These are phyloP conservation scores for Hydropsyche betteni DNA, from an alignment of 2,888 invertebrate species.

Conservation along the genomic window DNA sequence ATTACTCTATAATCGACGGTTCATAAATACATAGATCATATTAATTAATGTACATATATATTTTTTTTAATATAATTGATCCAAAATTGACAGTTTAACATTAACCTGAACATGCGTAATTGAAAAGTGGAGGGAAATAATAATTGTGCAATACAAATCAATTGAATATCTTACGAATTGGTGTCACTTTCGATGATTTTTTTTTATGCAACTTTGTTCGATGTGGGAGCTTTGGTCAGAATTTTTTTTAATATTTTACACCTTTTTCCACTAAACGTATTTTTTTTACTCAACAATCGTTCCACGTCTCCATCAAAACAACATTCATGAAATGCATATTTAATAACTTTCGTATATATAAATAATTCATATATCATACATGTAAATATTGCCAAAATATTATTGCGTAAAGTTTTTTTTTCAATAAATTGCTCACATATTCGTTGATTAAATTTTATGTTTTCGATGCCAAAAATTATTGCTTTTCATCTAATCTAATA, in stretches of 20 bases:
- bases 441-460: conserved; percentile 22
- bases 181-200: conserved; percentile 5
- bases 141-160: too few species aligned
- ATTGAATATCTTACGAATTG: neutral
- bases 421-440: neutral
- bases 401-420: conserved; percentile 15
- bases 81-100: conserved; percentile 35
- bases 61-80: conserved; percentile 30
- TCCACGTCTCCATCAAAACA: too few species aligned
- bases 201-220: conserved; percentile 2
- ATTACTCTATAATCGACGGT: conserved; percentile 26
- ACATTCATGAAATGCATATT: conserved; percentile 9
- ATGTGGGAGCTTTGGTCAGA: conserved; percentile 15
- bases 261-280: too few species aligned
- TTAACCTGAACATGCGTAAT: too few species aligned
- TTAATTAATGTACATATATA: too few species aligned
- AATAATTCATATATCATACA: too few species aligned
- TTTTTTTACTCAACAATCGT: too few species aligned
- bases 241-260: neutral
- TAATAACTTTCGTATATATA: neutral
- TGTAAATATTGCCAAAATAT: conserved; percentile 22
- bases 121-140: too few species aligned
- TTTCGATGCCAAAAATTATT: conserved; percentile 48
- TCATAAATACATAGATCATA: conserved; percentile 1
- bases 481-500: conserved; percentile 47